Evolutionary conservation across 2,797 vertebrate genomes (phyloP), one percentile per base, ranked within the genome.

Genomic region (Atherinosoma microstoma): DNA sequence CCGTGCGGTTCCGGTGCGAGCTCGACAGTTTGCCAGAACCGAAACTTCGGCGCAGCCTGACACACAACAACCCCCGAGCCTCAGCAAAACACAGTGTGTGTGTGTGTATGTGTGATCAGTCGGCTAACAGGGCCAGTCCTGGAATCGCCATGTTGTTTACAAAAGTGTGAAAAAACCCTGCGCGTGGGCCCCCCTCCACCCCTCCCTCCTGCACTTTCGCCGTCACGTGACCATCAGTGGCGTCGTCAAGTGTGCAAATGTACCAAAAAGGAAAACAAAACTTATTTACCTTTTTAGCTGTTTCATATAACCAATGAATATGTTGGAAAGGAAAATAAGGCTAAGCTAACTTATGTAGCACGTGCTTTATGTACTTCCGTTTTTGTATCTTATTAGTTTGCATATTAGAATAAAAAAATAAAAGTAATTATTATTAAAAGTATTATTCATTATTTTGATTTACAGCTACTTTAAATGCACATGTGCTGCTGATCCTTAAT

Each of bases 121-220:
- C 10, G 20, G 76, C 80, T 82, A 81, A 27, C 76, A 63, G 73
- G 42, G 69, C 61, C 64, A 78, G 73, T 83, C 75, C 76, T 56
- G 78, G 76, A 69, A 76, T 68, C 93, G 94, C 94, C 94, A 95
- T 95, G 92, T 95, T 95, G 94, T 95, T 95, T 95, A 95, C 94
- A 90, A 90, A 90, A 88, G 35, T 85, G 82, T 77, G 67, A 75
- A 80, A 81, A 87, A 83, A 76, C 34, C 63, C 79, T 89, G 84
- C 84, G 76, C 83, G 72, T 88, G 74, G 73, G 79, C 83, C 24
- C 24, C 24, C 24, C 24, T 27, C 24, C n/a, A n/a, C n/a, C n/a
- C 24, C 24, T 27, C 78, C 81, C 79, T 67, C 51, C 29, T 73
- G 59, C 34, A 58, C 72, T 71, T 29, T 81, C 59, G 1, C 27